Base-by-base conservation (phyloP, 1,140 invertebrate species). In the Proctacanthus coquilletti region DNA sequence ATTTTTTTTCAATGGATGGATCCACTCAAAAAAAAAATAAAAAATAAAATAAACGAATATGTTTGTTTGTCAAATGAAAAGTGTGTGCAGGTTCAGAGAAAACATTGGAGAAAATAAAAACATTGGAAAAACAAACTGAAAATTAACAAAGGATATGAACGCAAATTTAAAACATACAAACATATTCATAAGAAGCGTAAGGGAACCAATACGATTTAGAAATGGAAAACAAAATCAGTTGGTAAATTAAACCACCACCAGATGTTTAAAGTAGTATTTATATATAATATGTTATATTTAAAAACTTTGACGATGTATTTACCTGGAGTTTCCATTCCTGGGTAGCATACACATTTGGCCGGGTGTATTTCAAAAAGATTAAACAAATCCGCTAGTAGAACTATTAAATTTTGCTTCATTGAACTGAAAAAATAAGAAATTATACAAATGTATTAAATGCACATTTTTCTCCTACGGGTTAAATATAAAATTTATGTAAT, bases 341-440 rank as follows among this genome's bases (percentile, higher is more conserved):
- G 81, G 52, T 83, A 77, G 48, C 78, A 75, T 30, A 91, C 85
- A 59, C 83, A 86, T 55, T 85, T 82, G 8, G 81, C 83, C 5
- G 86, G 85, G 66, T 88, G 82, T 40, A 94, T 84, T 69, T 98
- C 94, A 54, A 97, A 72, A 42, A 91, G 73, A 56, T 91, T 91
- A 60, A 97, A 97, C 43, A 98, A 71, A 61, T 98, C 93, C 38
- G 93, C 88, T 44, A 98, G 65, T 65, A 98, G 84, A 30, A 86
- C 85, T 45, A 94, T 71, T 48, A 98, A 67, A 70, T 97, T 98
- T 52, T 86, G 79, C 52, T 80, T 82, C 77, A 94, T 87, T 30
- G 82, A 84, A 44, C 84, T 87, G 58, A 39, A 65, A 65, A 53
- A n/a, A n/a, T n/a, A n/a, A n/a, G n/a, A n/a, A n/a, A n/a, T n/a